phyloP scores from a whole-genome alignment of 2,113 vertebrate genomes.

The Sciurus niger region DNA sequence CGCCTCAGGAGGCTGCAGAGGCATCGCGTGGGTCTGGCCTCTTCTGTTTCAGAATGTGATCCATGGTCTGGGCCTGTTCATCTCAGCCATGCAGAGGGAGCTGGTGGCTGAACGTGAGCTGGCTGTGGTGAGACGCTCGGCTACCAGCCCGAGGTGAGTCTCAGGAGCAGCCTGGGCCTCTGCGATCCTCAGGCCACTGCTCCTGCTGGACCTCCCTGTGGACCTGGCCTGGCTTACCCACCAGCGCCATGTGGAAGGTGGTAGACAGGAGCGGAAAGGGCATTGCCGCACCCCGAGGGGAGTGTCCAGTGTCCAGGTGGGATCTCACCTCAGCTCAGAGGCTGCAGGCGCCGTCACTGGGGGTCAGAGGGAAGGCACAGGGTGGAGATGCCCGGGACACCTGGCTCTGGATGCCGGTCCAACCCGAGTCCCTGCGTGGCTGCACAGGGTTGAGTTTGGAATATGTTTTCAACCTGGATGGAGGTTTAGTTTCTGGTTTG shows the following conservation, averaged over 20 bases:
- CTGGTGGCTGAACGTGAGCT: conserved; percentile 46
- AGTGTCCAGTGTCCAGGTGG: not conserved
- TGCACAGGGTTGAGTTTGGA: fast-evolving
- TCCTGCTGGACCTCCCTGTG: not conserved
- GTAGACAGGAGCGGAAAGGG: not conserved
- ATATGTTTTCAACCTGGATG: too few species aligned
- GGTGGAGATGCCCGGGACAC: not conserved
- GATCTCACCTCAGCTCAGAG: not conserved
- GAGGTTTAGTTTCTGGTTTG: not conserved
- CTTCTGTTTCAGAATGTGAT: conserved; percentile 77
- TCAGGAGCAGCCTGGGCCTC: not conserved
- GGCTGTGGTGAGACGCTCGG: not conserved
- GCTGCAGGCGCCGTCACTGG: not conserved
- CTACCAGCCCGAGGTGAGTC: conserved; percentile 51
- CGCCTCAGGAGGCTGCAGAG: conserved; percentile 76
- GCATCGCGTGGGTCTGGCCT: conserved; percentile 21
- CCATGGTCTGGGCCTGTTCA: conserved; percentile 73
- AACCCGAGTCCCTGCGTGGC: fast-evolving
- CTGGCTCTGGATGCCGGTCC: not conserved
- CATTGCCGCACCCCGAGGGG: not conserved
- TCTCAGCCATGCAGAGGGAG: conserved; percentile 70
- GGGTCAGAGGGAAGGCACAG: not conserved
- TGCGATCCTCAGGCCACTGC: not conserved
- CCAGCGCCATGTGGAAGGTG: not conserved
- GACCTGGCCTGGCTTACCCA: not conserved